Conservation (phyloP, 2,113 vertebrate species). For the Regulus satrapa region DNA sequence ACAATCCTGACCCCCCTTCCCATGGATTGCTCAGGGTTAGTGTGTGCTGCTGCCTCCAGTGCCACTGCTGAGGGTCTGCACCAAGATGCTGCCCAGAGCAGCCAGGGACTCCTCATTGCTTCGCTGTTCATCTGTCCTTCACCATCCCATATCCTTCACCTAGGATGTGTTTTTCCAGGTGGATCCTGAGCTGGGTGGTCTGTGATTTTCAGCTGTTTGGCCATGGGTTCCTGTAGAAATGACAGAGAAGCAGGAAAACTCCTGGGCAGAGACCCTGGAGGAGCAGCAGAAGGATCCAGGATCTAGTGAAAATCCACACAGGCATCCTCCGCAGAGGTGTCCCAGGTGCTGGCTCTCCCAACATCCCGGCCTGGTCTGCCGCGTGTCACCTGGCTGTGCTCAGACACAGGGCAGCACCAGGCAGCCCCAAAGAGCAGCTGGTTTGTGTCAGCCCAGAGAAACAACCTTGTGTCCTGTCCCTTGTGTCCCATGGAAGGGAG, state of each 20-base stretch:
- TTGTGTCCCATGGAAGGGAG: neutral
- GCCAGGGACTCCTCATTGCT: neutral
- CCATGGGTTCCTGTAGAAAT: fast-evolving
- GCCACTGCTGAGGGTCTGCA: neutral
- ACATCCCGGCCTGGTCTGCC: neutral
- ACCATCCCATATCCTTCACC: neutral
- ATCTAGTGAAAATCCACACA: neutral
- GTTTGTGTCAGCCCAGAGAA: neutral
- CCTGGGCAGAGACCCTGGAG: neutral
- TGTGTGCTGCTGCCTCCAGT: neutral
- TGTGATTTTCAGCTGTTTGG: neutral
- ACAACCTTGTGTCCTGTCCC: neutral
- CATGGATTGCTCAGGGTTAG: fast-evolving
- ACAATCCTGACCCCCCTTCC: fast-evolving
- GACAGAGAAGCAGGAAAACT: neutral
- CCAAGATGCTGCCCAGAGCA: neutral
- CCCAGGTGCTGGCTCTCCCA: no score
- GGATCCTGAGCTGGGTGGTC: neutral
- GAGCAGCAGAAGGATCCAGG: neutral
- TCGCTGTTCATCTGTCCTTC: neutral
- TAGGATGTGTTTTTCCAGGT: neutral
- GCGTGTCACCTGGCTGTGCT: neutral
- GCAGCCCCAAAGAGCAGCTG: neutral
- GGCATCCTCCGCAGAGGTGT: neutral
- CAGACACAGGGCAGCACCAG: neutral